These are phyloP conservation scores for Rosalia funebris DNA, from an alignment of 2,888 invertebrate genomes.

Conservation along the genomic window DNA sequence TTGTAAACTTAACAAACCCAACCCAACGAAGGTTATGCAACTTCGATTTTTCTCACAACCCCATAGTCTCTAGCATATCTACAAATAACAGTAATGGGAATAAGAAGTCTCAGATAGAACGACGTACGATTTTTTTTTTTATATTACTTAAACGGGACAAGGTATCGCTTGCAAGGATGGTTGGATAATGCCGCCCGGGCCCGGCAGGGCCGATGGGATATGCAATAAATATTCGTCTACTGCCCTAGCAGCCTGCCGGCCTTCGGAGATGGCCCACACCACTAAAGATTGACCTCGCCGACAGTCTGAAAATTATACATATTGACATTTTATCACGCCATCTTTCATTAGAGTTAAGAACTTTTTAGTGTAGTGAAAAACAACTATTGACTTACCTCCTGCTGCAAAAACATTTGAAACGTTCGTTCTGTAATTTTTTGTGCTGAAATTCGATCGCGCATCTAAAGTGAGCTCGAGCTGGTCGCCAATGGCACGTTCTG, in stretches of 20 bases:
- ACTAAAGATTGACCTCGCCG: conserved; percentile 98
- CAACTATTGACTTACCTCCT: conserved; percentile 75
- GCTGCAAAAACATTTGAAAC: conserved; percentile 92
- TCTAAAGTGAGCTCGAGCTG: conserved; percentile 85
- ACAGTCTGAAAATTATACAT: conserved; percentile 77
- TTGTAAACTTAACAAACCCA: conserved; percentile 17
- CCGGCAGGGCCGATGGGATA: conserved; percentile 85
- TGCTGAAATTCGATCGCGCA: conserved; percentile 90
- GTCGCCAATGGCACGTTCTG: conserved; percentile 87
- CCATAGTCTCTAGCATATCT: conserved; percentile 1
- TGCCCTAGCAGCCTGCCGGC: conserved; percentile 95
- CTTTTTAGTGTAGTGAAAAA: not conserved
- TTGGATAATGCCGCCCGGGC: conserved; percentile 87
- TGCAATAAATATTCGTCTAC: conserved; percentile 86
- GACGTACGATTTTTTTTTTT: not conserved
- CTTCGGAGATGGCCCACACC: conserved; percentile 98
- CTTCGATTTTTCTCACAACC: not conserved
- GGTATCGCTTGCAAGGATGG: conserved; percentile 53
- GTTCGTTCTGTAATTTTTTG: conserved; percentile 91
- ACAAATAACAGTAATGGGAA: conserved; percentile 10
- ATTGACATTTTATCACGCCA: not conserved
- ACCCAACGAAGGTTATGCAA: conserved; percentile 16
- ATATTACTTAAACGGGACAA: conserved; percentile 54
- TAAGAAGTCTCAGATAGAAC: too few species aligned
- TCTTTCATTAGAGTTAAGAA: too few species aligned